Base-by-base conservation (phyloP, 2,797 vertebrate species). In the Notolepis coatsorum region DNA sequence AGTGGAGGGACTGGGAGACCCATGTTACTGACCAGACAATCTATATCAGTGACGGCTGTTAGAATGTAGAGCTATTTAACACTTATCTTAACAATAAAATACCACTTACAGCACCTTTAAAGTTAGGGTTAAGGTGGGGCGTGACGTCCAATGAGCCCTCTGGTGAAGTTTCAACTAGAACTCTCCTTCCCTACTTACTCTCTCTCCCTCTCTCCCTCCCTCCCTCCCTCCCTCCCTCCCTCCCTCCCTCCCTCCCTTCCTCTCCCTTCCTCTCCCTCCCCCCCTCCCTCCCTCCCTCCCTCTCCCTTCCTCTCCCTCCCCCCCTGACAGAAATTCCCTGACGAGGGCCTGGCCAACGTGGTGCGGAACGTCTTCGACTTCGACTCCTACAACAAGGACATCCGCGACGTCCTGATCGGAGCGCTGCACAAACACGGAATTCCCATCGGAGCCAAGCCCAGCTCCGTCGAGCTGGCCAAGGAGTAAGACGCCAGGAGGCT, bases 291-390 rank as follows among this genome's bases (percentile, higher is more conserved):
- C n/a, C 30, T 37, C 13, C 9, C 9, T 47, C 2, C 7, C 18
- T 15, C 7, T 65, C 70, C 68, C 75, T 7, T 69, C 68, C 9
- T 61, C 20, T 0, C 13, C 46, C 10, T 3, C 17, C 54, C 46
- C 31, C 75, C 47, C 62, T 41, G 38, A 54, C 90, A 99, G 98
- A 97, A 93, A 92, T 99, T 97, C 87, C 98, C 97, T 2, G 66
- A 85, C 0, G 98, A 99, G 86, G 98, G 98, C 64, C 90, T 99
- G 43, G 92, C 97, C 62, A 96, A 87, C 27, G 97, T 98, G 73
- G 95, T 99, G 81, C 93, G 94, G 41, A 98, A 99, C 0, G 97
- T 99, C 17, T 99, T 99, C 64, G 98, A 99, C 88, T 99, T 99
- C 21, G 97, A 99, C 87, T 96, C 97, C n/a, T 99, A 99, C 92